Evolutionary conservation across 1,140 invertebrate genomes (phyloP), one percentile per base, ranked within the genome.

Genomic region (Drosophila truncata): DNA sequence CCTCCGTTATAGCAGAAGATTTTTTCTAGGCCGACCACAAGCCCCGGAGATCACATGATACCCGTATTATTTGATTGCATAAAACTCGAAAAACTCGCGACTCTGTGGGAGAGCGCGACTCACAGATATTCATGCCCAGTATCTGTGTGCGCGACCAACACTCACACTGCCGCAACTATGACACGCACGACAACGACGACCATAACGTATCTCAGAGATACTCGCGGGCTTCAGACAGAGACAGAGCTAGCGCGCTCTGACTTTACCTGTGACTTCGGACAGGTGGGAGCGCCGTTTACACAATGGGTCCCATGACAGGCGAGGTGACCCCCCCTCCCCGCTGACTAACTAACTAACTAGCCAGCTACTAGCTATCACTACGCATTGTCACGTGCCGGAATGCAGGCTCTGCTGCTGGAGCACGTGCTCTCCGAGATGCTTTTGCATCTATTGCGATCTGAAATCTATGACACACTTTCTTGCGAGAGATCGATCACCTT

Each of bases 31-130:
- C 37, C 39, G 50, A 50, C 71, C 60, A 35, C 49, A 58, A 27
- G 60, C 41, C 47, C 42, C 57, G 37, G 57, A 66, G 71, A 77
- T 88, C 84, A 88, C 84, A 88, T 88, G 84, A 88, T 88, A 78
- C 61, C 42, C 27, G 58, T 39, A 31, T 35, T 42, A 25, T 65
- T 50, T 57, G 74, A 80, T 87, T 88, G 84, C 84, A 88, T 88
- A 88, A 82, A 88, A 88, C 77, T 88, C 67, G 66, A 79, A 78
- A 78, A 79, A 78, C 83, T 87, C 83, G 63, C 65, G 55, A 78
- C 75, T 78, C 54, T 70, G 78, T 75, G 54, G 49, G 80, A 74
- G 74, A 81, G 79, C 78, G 54, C 29, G 66, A 61, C 57, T 62
- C 74, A 78, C 75, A 69, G 55, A 78, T 44, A 78, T 37, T 54